Evolutionary conservation across 2,797 vertebrate genomes (phyloP), one percentile per base, ranked within the genome.

Genomic region (Hippocampus kuda): DNA sequence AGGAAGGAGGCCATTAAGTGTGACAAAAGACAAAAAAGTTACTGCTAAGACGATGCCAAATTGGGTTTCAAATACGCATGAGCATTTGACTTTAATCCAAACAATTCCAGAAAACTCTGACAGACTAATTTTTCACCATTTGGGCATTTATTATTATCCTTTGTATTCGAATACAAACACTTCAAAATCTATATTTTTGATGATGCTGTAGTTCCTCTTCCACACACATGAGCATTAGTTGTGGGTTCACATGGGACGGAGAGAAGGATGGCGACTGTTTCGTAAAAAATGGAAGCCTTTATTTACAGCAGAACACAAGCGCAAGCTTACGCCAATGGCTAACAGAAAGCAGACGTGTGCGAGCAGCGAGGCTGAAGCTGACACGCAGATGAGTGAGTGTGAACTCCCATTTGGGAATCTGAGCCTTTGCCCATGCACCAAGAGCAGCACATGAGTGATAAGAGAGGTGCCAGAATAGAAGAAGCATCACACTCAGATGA

Each of bases 291-390:
- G 24, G 73, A 81, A 77, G 72, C 77, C 78, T 84, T 79, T 79
- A 74, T 76, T 83, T 85, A 88, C 81, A 85, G 84, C 79, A 77
- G 83, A 87, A 84, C 73, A 68, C 78, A 74, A 62, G 59, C 71
- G 68, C 68, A 81, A 67, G 74, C 54, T 75, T 24, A 66, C 71
- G 85, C 89, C 89, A 89, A 76, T 83, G 70, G 2, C 75, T 90
- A 90, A 91, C 86, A 75, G 79, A 88, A 92, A 87, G 80, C 90
- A 91, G 88, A 89, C 80, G 15, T 77, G 59, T 70, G 81, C 61
- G 72, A 70, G 42, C 71, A 84, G 69, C 53, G 79, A 76, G 68
- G 79, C 65, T 87, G 75, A 30, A 70, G 26, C 18, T 15, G 59
- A 38, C 53, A 56, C 3, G 53, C 65, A 6, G 53, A 30, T 53